Conservation (phyloP, 2,797 vertebrate species). For the Garrulus glandarius region DNA sequence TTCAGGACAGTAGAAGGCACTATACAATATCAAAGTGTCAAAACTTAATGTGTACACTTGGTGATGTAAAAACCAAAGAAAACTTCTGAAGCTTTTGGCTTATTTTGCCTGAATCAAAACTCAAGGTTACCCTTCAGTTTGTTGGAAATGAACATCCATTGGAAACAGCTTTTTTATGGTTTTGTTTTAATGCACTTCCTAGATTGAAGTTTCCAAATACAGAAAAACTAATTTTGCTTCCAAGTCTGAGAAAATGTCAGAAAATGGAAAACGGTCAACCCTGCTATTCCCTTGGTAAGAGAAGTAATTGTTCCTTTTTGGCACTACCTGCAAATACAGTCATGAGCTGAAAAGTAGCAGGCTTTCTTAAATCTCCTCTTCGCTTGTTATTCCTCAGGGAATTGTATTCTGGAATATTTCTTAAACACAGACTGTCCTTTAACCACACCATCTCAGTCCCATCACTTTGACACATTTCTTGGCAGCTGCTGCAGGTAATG, state of each 20-base stretch:
- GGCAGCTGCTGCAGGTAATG: background rate
- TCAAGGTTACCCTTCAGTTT: background rate
- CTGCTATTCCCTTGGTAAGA: background rate
- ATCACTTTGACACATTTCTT: fast-evolving
- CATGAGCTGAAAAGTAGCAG: slow-evolving; percentile 13
- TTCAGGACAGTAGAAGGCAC: background rate
- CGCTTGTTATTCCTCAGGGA: background rate
- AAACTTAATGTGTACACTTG: background rate
- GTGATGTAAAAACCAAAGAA: background rate
- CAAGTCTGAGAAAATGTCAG: background rate
- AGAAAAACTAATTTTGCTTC: slow-evolving; percentile 8
- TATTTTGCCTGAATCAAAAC: background rate
- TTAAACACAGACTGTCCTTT: background rate
- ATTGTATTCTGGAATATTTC: background rate
- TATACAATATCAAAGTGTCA: background rate
- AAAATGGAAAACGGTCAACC: background rate
- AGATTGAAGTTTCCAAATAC: slow-evolving; percentile 6
- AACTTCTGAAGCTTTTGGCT: background rate
- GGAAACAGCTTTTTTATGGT: background rate
- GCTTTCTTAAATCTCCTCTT: background rate
- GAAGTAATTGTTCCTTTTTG: slow-evolving; percentile 16
- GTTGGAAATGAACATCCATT: background rate
- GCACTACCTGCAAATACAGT: slow-evolving; percentile 1
- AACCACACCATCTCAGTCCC: background rate
- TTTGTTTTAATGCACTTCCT: background rate